Evolutionary conservation across 1,140 invertebrate species (phyloP).

Genomic region (Ceratosolen solmsi): DNA sequence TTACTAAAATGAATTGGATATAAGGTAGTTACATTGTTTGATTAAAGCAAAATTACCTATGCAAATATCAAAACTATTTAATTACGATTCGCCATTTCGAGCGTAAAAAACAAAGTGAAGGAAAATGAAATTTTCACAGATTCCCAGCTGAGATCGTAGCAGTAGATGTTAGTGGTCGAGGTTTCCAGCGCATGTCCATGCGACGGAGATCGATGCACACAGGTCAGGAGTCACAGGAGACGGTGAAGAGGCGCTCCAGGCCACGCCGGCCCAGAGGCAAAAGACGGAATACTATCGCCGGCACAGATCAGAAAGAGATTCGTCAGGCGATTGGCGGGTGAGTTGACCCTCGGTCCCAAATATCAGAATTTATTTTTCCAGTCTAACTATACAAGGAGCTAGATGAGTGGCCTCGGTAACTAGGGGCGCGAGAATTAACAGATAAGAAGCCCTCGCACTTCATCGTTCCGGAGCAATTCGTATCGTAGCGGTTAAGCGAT

Average conservation of each 20-base stretch:
- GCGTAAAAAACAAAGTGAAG: too few species aligned
- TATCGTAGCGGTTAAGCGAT: neutral
- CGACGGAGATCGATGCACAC: constrained; percentile 84
- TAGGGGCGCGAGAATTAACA: too few species aligned
- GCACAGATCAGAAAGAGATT: constrained; percentile 90
- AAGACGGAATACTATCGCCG: constrained; percentile 91
- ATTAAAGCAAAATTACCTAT: too few species aligned
- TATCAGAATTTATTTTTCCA: too few species aligned
- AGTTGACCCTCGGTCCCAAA: constrained; percentile 51
- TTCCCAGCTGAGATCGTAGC: constrained; percentile 90
- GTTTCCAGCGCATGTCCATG: constrained; percentile 89
- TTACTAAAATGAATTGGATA: too few species aligned
- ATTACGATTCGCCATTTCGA: too few species aligned
- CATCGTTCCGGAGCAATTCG: neutral
- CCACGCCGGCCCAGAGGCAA: constrained; percentile 84
- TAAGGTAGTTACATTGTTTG: too few species aligned
- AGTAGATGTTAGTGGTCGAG: constrained; percentile 88
- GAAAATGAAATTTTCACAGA: too few species aligned
- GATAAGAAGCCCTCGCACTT: neutral
- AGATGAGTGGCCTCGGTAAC: too few species aligned
- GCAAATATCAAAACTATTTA: too few species aligned
- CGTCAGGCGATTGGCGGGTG: constrained; percentile 85
- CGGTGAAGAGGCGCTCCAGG: constrained; percentile 81
- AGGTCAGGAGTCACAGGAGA: constrained; percentile 72
- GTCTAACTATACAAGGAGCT: too few species aligned